Percentiles rank a stretch among this genome's conserved stretches.
Evolutionary conservation across 2,888 invertebrate species (phyloP).

Genomic region (Tetheella fluctuosa): DNA sequence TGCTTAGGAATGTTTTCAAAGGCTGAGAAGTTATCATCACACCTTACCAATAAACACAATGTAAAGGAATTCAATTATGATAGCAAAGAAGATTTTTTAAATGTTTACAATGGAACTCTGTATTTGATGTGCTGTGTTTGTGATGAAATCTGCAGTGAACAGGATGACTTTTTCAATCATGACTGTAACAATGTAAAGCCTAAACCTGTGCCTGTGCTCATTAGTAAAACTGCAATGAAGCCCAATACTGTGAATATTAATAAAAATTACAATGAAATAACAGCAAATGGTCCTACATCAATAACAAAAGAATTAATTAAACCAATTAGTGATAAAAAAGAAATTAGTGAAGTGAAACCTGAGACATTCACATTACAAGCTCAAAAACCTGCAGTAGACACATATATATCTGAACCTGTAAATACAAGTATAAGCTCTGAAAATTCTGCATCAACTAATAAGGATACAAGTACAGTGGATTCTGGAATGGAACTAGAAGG

Average conservation of each 20-base stretch:
- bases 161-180: constrained; percentile 90
- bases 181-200: constrained; percentile 85
- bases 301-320: constrained; percentile 53
- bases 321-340: constrained; percentile 58
- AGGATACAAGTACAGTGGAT: constrained; percentile 59
- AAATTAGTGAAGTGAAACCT: constrained; percentile 51
- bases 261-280: constrained; percentile 56
- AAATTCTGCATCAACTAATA: constrained; percentile 50
- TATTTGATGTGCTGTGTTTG: constrained; percentile 92
- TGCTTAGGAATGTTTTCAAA: constrained; percentile 93
- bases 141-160: constrained; percentile 90
- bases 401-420: constrained; percentile 47
- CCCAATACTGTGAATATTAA: constrained; percentile 60
- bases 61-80: constrained; percentile 88
- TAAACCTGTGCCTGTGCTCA: constrained; percentile 78
- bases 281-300: constrained; percentile 60
- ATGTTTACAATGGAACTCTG: constrained; percentile 86
- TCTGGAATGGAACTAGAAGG: constrained; percentile 60
- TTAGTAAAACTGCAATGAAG: constrained; percentile 73
- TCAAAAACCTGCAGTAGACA: constrained; percentile 47
- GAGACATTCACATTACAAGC: constrained; percentile 53
- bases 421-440: constrained; percentile 61
- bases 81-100: constrained; percentile 87
- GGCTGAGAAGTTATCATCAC: constrained; percentile 90
- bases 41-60: constrained; percentile 91